These are phyloP conservation scores for Physocephala rufipes DNA, from an alignment of 2,888 invertebrate genomes.

Conservation along the genomic window DNA sequence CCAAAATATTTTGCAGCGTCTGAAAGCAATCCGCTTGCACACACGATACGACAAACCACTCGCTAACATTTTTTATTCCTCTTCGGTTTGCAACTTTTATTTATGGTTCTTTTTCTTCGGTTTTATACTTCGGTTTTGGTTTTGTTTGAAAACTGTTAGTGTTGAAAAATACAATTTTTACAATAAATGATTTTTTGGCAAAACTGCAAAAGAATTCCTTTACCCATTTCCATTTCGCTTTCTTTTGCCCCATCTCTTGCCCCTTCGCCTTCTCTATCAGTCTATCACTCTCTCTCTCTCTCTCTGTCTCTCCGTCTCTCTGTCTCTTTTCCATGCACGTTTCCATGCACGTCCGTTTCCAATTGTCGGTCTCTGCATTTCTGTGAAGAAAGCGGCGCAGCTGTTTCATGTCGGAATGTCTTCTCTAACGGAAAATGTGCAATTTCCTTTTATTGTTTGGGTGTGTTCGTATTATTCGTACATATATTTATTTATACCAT, in stretches of 20 bases:
- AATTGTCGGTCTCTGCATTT: background rate
- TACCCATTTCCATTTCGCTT: background rate
- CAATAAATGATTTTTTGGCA: slow-evolving; percentile 15
- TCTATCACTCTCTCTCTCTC: background rate
- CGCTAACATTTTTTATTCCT: background rate
- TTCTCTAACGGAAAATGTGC: slow-evolving; percentile 16
- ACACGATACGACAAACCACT: background rate
- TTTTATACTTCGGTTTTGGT: too few species aligned
- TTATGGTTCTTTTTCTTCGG: background rate
- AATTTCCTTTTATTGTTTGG: slow-evolving; percentile 31
- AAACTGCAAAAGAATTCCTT: background rate
- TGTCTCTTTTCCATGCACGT: background rate
- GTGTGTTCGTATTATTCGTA: slow-evolving; percentile 5
- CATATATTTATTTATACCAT: background rate
- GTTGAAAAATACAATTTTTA: background rate
- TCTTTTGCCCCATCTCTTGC: background rate
- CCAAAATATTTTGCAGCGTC: background rate
- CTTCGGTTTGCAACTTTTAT: background rate
- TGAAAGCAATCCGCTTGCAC: background rate
- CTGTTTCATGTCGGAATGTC: slow-evolving; percentile 29
- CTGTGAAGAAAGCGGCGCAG: slow-evolving; percentile 4
- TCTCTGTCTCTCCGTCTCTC: background rate
- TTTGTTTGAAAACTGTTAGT: background rate
- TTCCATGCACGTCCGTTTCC: too few species aligned
- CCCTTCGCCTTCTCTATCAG: background rate